Evolutionary conservation across 1,140 invertebrate genomes (phyloP), one percentile per base, ranked within the genome.

Genomic region (Coelopa frigida): DNA sequence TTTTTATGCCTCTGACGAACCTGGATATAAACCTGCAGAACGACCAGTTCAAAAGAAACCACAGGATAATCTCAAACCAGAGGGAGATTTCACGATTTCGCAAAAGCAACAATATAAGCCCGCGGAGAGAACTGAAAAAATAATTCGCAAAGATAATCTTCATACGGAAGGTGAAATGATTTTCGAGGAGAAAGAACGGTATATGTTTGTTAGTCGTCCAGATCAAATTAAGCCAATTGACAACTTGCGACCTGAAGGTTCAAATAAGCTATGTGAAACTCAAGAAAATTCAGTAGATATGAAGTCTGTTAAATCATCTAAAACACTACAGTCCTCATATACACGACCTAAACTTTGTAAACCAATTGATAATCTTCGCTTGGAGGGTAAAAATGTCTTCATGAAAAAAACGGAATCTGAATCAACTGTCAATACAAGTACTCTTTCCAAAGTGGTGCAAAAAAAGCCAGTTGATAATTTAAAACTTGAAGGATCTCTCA

Each of bases 401-500:
- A 43, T 21, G 70, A 46, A 21, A 73, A 67, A 47, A 63, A 68
- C 7, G 69, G 64, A 3, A 55, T 39, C 11, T 70, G 70, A n/a
- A 71, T 77, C 49, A 65, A 71, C 15, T 64, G 69, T 41, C 58
- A 68, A 50, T 75, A 80, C 56, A 84, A 83, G 56, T 62, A 84
- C 0, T 71, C 64, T 50, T 75, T 78, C 5, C 80, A 83, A 70
- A 78, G 80, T 7, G 77, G 57, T 59, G 17, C 52, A 57, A 29
- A 54, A 62, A 5, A 62, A 58, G 49, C 70, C 57, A 8, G 43
- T 56, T 43, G 72, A 73, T 43, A 73, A 74, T 52, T 54, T 73
- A 7, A 60, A 75, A 61, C 5, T 78, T 5, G 74, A 75, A 61
- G 81, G 80, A 10, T 74, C 79, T 50, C 81, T 83, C 66, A 74